Conservation (phyloP, 1,140 invertebrate genomes). For the Caenorhabditis inopinata region DNA sequence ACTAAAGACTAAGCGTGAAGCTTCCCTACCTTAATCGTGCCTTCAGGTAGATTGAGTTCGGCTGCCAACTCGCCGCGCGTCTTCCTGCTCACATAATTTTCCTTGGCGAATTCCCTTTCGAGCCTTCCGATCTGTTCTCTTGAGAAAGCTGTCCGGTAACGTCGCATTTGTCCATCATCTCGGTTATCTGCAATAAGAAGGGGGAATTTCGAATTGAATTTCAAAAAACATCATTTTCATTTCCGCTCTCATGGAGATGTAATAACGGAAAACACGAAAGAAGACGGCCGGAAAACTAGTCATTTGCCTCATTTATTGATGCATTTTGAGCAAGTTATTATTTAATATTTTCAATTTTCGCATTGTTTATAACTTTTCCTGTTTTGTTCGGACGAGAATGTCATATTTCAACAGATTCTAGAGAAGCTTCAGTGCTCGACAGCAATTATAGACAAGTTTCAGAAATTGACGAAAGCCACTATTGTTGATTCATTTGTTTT, state of each 20-base stretch:
- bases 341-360: no score
- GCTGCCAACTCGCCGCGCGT: conserved; percentile 90
- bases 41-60: conserved; percentile 87
- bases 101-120: conserved; percentile 95
- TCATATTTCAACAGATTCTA: no score
- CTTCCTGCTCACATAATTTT: conserved; percentile 95
- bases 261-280: not conserved
- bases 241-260: not conserved
- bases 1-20: no score
- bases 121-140: conserved; percentile 86
- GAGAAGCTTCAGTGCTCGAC: no score
- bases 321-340: not conserved
- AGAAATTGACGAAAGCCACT: no score
- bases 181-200: not conserved
- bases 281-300: not conserved
- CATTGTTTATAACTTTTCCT: no score
- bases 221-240: no score
- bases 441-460: no score
- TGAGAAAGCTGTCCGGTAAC: conserved; percentile 95
- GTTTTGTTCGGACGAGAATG: no score
- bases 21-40: conserved; percentile 94
- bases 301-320: conserved; percentile 10
- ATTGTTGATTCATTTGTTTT: no score
- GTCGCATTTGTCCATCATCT: conserved; percentile 71
- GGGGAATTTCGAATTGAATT: not conserved